phyloP scores from a whole-genome alignment of 2,888 invertebrate species.

The Drosophila percnosoma region DNA sequence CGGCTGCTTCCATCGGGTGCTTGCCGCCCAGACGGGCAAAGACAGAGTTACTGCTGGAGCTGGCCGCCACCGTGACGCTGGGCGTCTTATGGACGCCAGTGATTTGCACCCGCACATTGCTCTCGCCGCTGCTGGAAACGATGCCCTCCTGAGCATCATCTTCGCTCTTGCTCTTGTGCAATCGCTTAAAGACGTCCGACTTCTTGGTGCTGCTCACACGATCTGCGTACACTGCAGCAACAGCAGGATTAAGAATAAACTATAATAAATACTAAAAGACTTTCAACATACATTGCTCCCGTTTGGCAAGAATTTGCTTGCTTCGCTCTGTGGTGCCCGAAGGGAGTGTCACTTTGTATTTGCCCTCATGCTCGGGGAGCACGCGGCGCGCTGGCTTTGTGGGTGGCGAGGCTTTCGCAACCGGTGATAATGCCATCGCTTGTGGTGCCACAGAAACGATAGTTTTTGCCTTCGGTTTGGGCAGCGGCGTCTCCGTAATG shows the following conservation, averaged over 20 bases:
- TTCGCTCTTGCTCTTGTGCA: conserved; percentile 64
- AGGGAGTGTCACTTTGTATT: conserved; percentile 86
- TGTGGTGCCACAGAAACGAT: neutral
- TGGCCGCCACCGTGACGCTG: conserved; percentile 21
- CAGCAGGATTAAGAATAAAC: neutral
- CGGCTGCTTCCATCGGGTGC: conserved; percentile 36
- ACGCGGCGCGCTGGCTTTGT: conserved; percentile 83
- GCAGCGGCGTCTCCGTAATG: conserved; percentile 86
- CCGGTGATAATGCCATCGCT: neutral
- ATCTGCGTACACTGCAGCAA: conserved; percentile 80
- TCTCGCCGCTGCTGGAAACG: conserved; percentile 63
- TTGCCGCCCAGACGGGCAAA: conserved; percentile 84
- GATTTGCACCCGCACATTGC: conserved; percentile 68
- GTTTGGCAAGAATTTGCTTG: conserved; percentile 85
- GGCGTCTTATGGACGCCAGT: conserved; percentile 59
- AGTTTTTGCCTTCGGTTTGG: conserved; percentile 23
- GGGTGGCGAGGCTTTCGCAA: conserved; percentile 56
- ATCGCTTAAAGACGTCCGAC: conserved; percentile 80
- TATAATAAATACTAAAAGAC: neutral
- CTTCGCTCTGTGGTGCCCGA: conserved; percentile 86
- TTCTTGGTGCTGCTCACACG: conserved; percentile 74
- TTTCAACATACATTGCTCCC: conserved; percentile 81
- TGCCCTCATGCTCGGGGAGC: conserved; percentile 86
- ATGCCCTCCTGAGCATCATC: conserved; percentile 68
- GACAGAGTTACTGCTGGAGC: conserved; percentile 76